Percentiles rank a stretch among this genome's conserved stretches.
These are phyloP conservation scores for Leptopilina drosophilae DNA, from an alignment of 2,888 invertebrate genomes.

Conservation along the genomic window DNA sequence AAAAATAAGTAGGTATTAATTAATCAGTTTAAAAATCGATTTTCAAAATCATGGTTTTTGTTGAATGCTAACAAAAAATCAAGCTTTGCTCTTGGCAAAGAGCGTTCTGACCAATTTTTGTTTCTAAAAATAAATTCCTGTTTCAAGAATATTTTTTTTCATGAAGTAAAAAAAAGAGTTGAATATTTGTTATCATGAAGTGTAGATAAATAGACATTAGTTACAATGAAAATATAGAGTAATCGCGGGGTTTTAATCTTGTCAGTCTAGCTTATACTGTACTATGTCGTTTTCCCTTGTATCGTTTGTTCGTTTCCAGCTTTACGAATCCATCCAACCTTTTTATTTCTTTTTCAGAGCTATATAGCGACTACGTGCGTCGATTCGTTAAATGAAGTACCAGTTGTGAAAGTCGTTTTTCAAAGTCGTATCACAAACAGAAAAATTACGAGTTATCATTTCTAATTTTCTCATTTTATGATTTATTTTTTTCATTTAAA, in stretches of 20 bases:
- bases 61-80: no score
- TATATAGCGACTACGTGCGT: conserved; percentile 17
- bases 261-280: conserved; percentile 15
- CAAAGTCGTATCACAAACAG: not conserved
- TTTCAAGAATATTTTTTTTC: no score
- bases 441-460: conserved; percentile 6
- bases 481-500: not conserved
- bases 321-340: conserved; percentile 27
- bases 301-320: conserved; percentile 20
- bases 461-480: conserved; percentile 5
- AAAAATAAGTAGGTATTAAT: no score
- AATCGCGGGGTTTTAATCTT: conserved; percentile 27
- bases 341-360: conserved; percentile 23
- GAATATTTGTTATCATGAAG: not conserved
- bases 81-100: no score
- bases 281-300: conserved; percentile 12
- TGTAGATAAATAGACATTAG: not conserved
- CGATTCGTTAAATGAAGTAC: conserved; percentile 32
- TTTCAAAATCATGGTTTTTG: no score
- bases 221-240: not conserved
- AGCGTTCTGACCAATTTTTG: no score
- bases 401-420: conserved; percentile 6
- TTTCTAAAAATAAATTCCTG: no score
- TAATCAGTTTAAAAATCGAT: no score
- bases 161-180: not conserved